Evolutionary conservation across 2,113 vertebrate genomes (phyloP).

Genomic region (Canis aureus): DNA sequence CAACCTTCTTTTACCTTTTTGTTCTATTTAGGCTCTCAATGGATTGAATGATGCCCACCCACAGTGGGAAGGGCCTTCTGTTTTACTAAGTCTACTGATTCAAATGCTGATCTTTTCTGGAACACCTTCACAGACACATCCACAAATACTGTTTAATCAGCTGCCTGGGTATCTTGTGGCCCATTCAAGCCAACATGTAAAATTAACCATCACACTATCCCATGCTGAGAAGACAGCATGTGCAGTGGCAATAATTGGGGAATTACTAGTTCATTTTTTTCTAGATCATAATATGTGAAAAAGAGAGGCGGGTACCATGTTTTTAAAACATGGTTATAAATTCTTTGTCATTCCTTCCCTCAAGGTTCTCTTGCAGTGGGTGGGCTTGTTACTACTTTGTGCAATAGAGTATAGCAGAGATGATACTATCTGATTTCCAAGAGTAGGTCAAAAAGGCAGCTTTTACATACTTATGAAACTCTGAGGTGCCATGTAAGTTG

Average conservation of each 20-base stretch:
- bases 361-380: not conserved
- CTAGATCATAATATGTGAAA: not conserved
- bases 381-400: not conserved
- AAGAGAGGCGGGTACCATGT: not conserved
- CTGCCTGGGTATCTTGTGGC: not conserved
- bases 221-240: not conserved
- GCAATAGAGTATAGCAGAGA: not conserved
- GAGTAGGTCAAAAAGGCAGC: not conserved
- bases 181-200: not conserved
- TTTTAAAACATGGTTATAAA: not conserved
- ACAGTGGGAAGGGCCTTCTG: not conserved
- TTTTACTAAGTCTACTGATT: not conserved
- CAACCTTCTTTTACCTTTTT: not conserved
- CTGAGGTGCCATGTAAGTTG: not conserved
- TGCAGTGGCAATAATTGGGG: not conserved
- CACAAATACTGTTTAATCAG: not conserved
- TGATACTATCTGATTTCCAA: not conserved
- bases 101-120: not conserved
- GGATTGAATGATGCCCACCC: not conserved
- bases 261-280: not conserved
- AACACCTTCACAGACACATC: not conserved
- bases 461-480: not conserved
- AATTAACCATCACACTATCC: not conserved
- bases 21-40: not conserved
- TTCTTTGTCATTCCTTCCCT: not conserved